These are phyloP conservation scores for Dolichotis patagonum DNA, from an alignment of 2,113 vertebrate genomes.

Conservation along the genomic window DNA sequence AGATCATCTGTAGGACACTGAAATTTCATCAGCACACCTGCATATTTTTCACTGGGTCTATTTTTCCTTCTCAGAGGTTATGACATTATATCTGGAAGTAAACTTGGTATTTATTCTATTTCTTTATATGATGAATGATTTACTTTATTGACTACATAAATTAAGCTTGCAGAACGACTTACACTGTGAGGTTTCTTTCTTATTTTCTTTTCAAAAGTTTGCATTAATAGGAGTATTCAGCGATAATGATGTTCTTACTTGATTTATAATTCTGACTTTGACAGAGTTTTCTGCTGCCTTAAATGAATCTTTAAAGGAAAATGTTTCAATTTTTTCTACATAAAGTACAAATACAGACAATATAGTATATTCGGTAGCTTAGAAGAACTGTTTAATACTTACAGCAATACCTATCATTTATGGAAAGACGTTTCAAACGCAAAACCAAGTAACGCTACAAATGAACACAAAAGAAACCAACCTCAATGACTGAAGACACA, in stretches of 20 bases:
- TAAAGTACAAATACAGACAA: not conserved
- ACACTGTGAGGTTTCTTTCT: not conserved
- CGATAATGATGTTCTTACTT: not conserved
- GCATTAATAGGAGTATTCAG: not conserved
- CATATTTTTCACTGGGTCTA: not conserved
- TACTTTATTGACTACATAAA: not conserved
- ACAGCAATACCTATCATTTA: not conserved
- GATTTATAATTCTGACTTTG: not conserved
- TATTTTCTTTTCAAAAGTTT: slow-evolving; percentile 18
- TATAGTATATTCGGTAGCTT: too few species aligned
- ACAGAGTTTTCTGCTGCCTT: not conserved
- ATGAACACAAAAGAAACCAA: not conserved
- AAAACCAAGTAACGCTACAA: slow-evolving; percentile 11
- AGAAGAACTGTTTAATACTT: not conserved
- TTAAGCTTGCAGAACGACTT: not conserved
- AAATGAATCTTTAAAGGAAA: not conserved
- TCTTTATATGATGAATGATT: not conserved
- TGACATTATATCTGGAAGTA: not conserved
- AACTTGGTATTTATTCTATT: not conserved
- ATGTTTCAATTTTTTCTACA: not conserved
- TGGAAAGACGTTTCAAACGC: not conserved
- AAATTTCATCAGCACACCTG: not conserved
- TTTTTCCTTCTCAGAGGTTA: not conserved
- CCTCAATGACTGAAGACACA: not conserved
- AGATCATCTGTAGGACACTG: not conserved